A percentile compares a stretch with the other conserved stretches of the same genome.
Conservation (phyloP, 2,888 invertebrate species). For the Ferdinandea cuprea region DNA sequence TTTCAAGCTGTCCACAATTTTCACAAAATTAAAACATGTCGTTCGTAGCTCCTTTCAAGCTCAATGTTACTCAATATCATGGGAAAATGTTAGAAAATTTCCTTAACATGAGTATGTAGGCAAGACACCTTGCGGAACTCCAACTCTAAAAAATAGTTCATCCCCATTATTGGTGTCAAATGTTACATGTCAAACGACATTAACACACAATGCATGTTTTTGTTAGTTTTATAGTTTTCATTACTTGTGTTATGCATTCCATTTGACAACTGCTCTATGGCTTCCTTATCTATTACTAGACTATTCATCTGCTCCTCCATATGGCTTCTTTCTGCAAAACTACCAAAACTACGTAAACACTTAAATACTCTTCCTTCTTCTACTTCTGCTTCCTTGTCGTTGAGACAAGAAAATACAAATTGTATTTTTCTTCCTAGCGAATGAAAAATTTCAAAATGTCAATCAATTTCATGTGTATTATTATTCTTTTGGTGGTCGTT, state of each 20-base stretch:
- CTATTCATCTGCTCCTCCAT: conserved; percentile 62
- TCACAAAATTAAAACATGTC: no score
- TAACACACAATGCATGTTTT: conserved; percentile 37
- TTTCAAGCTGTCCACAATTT: no score
- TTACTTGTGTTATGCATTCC: conserved; percentile 38
- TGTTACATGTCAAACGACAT: conserved; percentile 63
- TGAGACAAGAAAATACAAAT: conserved; percentile 29
- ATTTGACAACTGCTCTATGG: conserved; percentile 42
- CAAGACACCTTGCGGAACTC: neutral
- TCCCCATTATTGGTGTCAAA: conserved; percentile 15
- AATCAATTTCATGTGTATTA: conserved; percentile 69
- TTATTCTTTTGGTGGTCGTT: conserved; percentile 69
- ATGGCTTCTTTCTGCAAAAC: conserved; percentile 73
- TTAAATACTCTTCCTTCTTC: conserved; percentile 45
- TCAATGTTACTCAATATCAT: no score
- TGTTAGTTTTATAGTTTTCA: conserved; percentile 31
- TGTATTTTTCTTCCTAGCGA: conserved; percentile 46
- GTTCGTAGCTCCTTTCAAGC: no score
- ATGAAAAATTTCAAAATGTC: conserved; percentile 70
- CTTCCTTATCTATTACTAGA: conserved; percentile 38
- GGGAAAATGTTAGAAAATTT: no score
- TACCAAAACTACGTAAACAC: conserved; percentile 50
- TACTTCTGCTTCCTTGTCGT: conserved; percentile 36
- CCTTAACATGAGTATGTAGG: no score
- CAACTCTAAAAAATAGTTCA: no score